Conservation (phyloP, 2,797 vertebrate species). For the Molossus molossus region DNA sequence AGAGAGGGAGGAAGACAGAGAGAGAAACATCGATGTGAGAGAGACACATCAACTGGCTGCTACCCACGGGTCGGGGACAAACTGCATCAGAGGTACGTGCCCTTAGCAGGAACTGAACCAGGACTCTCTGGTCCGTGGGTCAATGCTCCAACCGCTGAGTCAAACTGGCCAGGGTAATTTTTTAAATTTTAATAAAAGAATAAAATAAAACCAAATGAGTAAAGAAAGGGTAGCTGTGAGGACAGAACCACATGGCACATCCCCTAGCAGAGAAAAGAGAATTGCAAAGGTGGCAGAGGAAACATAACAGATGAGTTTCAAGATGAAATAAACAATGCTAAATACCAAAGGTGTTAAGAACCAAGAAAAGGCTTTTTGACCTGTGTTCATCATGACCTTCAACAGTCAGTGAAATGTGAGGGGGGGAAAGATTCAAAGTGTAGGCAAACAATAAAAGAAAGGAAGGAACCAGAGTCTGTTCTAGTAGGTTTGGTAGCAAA, state of each 20-base stretch:
- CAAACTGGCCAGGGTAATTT: too few relatives aligned
- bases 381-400: slow-evolving; percentile 42
- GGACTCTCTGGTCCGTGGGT: too few relatives aligned
- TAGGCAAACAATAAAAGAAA: neutral
- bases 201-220: neutral
- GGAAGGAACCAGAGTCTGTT: neutral
- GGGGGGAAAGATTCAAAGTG: neutral
- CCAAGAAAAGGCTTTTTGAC: slow-evolving; percentile 23
- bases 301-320: neutral
- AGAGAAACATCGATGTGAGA: too few relatives aligned
- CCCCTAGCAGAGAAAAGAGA: neutral
- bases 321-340: neutral
- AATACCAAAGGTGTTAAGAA: neutral
- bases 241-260: neutral
- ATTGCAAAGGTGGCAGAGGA: neutral
- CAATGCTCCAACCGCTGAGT: too few relatives aligned
- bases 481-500: neutral
- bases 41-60: too few relatives aligned
- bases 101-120: too few relatives aligned
- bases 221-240: neutral
- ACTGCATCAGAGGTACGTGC: too few relatives aligned
- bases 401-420: neutral
- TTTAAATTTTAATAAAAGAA: neutral
- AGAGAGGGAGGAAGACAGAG: too few relatives aligned
- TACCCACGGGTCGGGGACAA: too few relatives aligned